Evolutionary conservation across 2,888 invertebrate genomes (phyloP).

Genomic region (Drosophila algonquin): DNA sequence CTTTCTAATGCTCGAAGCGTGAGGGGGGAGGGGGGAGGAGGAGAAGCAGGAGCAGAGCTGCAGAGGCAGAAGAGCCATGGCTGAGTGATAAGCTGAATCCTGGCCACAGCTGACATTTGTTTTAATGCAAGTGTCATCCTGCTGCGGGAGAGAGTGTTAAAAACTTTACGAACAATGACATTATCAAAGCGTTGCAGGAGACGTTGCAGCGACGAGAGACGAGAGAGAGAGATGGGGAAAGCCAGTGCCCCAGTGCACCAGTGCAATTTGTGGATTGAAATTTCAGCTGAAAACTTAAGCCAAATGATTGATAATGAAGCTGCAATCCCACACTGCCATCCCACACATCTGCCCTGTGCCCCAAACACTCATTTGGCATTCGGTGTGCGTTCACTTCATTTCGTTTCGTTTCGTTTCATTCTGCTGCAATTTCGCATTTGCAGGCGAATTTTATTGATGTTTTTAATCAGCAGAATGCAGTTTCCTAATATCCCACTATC

Average conservation of each 20-base stretch:
- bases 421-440: slow-evolving; percentile 69
- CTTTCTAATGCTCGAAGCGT: slow-evolving; percentile 68
- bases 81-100: slow-evolving; percentile 36
- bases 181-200: slow-evolving; percentile 49
- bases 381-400: slow-evolving; percentile 56
- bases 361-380: slow-evolving; percentile 73
- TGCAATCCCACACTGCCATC: slow-evolving; percentile 1
- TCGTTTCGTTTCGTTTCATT: slow-evolving; percentile 39
- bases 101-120: slow-evolving; percentile 70
- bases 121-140: slow-evolving; percentile 73
- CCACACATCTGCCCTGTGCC: slow-evolving; percentile 46
- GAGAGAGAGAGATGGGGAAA: not conserved
- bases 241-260: slow-evolving; percentile 9
- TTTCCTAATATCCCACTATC: not conserved
- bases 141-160: slow-evolving; percentile 33
- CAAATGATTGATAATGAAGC: slow-evolving; percentile 33
- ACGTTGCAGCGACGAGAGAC: slow-evolving; percentile 2
- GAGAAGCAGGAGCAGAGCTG: not conserved
- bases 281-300: slow-evolving; percentile 37
- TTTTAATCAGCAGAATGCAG: slow-evolving; percentile 70
- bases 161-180: slow-evolving; percentile 65
- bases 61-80: slow-evolving; percentile 4
- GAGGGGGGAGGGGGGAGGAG: slow-evolving; percentile 53
- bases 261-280: slow-evolving; percentile 14
- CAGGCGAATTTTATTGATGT: slow-evolving; percentile 76